Percentiles rank a stretch among this genome's conserved stretches.
Conservation (phyloP, 1,140 invertebrate species). For the Scaptomyza graminum region DNA sequence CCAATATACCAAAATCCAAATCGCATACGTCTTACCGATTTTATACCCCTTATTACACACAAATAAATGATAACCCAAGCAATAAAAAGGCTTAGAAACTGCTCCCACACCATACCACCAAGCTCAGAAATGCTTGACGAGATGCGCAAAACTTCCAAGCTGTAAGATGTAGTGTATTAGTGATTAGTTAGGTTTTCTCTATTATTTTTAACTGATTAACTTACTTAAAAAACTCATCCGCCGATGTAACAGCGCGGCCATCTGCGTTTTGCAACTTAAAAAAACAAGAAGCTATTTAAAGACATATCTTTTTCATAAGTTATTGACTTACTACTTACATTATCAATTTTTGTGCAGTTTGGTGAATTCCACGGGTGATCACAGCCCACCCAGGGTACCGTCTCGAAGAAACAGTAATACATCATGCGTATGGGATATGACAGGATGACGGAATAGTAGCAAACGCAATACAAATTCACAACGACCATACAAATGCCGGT, state of each 20-base stretch:
- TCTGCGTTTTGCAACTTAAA: neutral
- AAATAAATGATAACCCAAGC: slow-evolving; percentile 92
- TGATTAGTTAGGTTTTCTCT: neutral
- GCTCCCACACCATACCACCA: slow-evolving; percentile 89
- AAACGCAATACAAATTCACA: slow-evolving; percentile 94
- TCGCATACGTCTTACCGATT: no score
- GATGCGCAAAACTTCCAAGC: slow-evolving; percentile 88
- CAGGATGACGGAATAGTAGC: slow-evolving; percentile 97
- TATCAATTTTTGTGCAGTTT: slow-evolving; percentile 85
- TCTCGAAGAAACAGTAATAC: slow-evolving; percentile 87
- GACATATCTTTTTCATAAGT: neutral
- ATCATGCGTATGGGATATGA: slow-evolving; percentile 95
- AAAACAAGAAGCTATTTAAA: neutral
- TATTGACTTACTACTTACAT: slow-evolving; percentile 21
- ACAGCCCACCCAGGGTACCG: slow-evolving; percentile 94
- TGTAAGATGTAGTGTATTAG: slow-evolving; percentile 71
- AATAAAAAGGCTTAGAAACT: slow-evolving; percentile 88
- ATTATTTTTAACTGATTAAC: slow-evolving; percentile 65
- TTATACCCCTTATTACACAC: slow-evolving; percentile 92
- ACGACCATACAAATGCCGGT: slow-evolving; percentile 92
- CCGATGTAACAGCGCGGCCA: slow-evolving; percentile 85
- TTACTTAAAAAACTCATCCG: slow-evolving; percentile 95
- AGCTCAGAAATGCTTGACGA: slow-evolving; percentile 87
- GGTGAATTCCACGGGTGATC: slow-evolving; percentile 94
- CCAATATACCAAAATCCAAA: no score